Percentiles rank a stretch among this genome's conserved stretches.
phyloP scores from a whole-genome alignment of 2,113 vertebrate genomes.

The Thunnus maccoyii region DNA sequence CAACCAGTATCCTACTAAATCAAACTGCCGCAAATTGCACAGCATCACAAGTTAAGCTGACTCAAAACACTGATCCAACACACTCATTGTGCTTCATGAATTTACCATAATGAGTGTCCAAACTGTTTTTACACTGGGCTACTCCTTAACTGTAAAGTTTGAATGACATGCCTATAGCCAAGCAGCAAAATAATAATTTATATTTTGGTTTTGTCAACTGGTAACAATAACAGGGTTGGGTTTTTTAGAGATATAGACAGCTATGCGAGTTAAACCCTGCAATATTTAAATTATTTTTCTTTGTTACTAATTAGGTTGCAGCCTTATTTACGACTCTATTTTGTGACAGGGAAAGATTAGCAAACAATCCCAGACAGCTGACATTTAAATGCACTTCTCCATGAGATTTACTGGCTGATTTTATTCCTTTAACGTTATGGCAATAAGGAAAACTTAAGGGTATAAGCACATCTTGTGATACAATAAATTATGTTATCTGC shows the following conservation, averaged over 20 bases:
- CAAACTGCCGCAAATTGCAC: not conserved
- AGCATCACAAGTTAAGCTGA: not conserved
- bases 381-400: not conserved
- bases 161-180: not conserved
- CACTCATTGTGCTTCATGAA: not conserved
- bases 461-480: not conserved
- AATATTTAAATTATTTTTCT: not conserved
- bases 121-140: not conserved
- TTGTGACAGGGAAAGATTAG: not conserved
- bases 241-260: not conserved
- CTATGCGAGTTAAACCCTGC: too few species aligned
- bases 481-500: not conserved
- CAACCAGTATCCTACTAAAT: not conserved
- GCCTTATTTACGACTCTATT: not conserved
- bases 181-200: not conserved
- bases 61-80: not conserved
- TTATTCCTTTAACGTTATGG: not conserved
- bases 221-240: too few species aligned
- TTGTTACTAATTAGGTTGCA: not conserved
- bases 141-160: not conserved
- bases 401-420: not conserved
- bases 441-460: too few species aligned
- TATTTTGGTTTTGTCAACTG: not conserved
- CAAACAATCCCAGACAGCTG: not conserved
- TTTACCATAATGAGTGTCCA: not conserved